Evolutionary conservation across 2,797 vertebrate species (phyloP).

Genomic region (Acanthiza pusilla): DNA sequence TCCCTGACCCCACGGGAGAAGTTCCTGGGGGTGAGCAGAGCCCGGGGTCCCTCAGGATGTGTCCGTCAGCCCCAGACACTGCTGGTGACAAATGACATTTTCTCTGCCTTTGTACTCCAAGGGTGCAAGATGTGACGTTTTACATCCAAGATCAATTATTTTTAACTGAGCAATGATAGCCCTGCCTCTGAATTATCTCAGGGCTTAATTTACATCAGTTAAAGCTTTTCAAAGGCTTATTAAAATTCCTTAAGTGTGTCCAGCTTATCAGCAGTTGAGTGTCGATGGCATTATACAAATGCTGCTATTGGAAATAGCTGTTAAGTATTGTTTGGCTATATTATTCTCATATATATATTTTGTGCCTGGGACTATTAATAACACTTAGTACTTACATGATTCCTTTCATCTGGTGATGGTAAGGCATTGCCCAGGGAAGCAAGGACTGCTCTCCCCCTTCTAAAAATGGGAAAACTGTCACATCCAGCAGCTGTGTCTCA

Average conservation of each 20-base stretch:
- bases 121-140: not conserved
- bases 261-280: constrained; percentile 65
- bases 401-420: constrained; percentile 52
- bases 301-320: constrained; percentile 56
- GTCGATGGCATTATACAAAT: constrained; percentile 57
- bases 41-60: fast-evolving
- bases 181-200: not conserved
- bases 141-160: constrained; percentile 52
- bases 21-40: not conserved
- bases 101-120: not conserved
- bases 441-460: not conserved
- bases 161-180: constrained; percentile 57
- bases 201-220: constrained; percentile 63
- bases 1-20: not conserved
- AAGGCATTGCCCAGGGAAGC: not conserved
- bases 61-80: not conserved
- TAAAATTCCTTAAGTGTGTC: constrained; percentile 68
- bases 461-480: not conserved
- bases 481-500: not conserved
- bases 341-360: constrained; percentile 30
- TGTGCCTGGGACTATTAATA: constrained; percentile 46
- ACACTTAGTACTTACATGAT: constrained; percentile 58
- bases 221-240: constrained; percentile 65
- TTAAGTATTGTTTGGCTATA: constrained; percentile 12
- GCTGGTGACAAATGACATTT: constrained; percentile 47